Base-by-base conservation (phyloP, 30 jellyfish, hydroid and myxozoan species). In the Aurelia sp. region DNA sequence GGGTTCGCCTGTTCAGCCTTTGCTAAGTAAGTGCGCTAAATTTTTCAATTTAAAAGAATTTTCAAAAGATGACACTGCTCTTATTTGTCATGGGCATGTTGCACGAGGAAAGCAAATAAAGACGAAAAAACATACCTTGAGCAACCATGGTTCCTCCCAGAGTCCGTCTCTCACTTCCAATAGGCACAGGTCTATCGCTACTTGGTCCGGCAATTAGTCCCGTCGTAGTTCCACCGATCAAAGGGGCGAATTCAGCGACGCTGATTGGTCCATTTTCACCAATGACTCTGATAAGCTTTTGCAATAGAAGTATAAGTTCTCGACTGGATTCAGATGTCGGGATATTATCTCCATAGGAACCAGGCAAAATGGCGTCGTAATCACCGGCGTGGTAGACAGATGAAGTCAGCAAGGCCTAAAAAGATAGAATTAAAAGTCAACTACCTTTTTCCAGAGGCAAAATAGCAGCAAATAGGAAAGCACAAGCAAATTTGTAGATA, bases 291-390 rank as follows among this genome's bases (percentile, higher is more conserved):
- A 94, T 94, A 76, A 94, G 87, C 61, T 79, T 82, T 81, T 94
- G 97, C 66, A 94, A 91, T 53, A 94, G 72, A 13, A 96, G 87
- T 50, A 90, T 85, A 51, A 94, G 71, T 67, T 94, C 99, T 19
- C 93, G 84, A 68, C 98, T 87, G 12, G 98, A 92, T 82, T 87
- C 98, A 15, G 94, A 74, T 0, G 98, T 62, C 4, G 98, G 90
- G 58, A 92, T 87, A 83, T 87, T 92, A 63, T 92, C 97, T 27
- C 98, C 98, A 79, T 87, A 92, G 35, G 92, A 96, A 53, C 98
- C 98, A 68, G 97, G 93, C 20, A 87, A 48, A 15, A 62, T 53
- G 11, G 97, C 91, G 48, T 94, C 97, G 53, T 48, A 94, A 73
- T 87, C 97, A 35, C 97, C 97, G 63, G 97, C 97, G 62, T 72